Percentiles rank a stretch among this genome's conserved stretches.
These are phyloP conservation scores for Lophura swinhoii DNA, from an alignment of 2,797 vertebrate species.

Conservation along the genomic window DNA sequence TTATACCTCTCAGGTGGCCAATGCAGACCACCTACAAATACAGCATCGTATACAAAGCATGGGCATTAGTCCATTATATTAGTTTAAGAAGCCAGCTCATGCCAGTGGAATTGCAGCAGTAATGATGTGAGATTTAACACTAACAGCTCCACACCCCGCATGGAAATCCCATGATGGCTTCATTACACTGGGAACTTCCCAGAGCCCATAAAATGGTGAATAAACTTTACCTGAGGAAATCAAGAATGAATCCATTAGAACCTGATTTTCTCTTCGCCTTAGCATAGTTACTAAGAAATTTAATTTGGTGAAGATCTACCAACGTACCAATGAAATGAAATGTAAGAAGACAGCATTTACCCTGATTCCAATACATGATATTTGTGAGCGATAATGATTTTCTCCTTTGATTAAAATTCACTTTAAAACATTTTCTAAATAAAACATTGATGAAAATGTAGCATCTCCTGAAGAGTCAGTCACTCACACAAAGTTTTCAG, in stretches of 20 bases:
- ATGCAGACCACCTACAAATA: background rate
- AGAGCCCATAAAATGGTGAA: background rate
- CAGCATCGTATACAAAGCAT: background rate
- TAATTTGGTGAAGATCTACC: background rate
- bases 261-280: background rate
- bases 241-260: background rate
- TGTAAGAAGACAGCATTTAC: background rate
- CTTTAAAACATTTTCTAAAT: conserved; percentile 37
- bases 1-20: background rate
- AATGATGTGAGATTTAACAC: background rate
- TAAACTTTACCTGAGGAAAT: background rate
- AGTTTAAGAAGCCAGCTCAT: background rate
- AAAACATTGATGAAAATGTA: background rate
- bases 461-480: conserved; percentile 17
- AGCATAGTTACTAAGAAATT: background rate
- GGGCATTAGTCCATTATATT: background rate
- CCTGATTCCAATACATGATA: background rate
- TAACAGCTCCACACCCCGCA: background rate
- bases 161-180: background rate
- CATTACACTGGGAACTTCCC: background rate
- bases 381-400: background rate
- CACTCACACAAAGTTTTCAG: conserved; percentile 17
- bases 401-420: conserved; percentile 30
- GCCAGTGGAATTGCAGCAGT: background rate
- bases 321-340: conserved; percentile 3